Evolutionary conservation across 1,140 invertebrate genomes (phyloP).

Genomic region (Penaeus indicus): DNA sequence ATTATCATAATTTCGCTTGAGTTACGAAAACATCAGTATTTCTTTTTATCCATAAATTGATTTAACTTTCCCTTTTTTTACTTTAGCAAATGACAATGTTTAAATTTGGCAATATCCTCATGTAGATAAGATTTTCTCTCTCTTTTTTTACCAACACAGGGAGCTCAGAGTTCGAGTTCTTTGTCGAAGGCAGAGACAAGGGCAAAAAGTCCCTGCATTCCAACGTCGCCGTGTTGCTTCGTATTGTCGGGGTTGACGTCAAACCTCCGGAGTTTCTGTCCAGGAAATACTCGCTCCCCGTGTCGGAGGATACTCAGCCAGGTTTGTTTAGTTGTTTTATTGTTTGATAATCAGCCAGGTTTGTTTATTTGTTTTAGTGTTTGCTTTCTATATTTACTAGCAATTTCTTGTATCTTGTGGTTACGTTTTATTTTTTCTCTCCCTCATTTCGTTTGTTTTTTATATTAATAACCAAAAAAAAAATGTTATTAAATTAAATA

Average conservation of each 20-base stretch:
- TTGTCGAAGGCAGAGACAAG: constrained; percentile 85
- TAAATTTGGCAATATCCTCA: too few relatives aligned
- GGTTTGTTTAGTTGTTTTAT: constrained; percentile 42
- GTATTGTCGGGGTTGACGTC: constrained; percentile 76
- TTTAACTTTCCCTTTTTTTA: too few relatives aligned
- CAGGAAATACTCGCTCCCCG: constrained; percentile 76
- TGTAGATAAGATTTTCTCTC: too few relatives aligned
- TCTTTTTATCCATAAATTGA: too few relatives aligned
- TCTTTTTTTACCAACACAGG: constrained; percentile 73
- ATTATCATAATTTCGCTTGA: too few relatives aligned
- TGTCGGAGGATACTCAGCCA: constrained; percentile 60
- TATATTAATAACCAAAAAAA: too few relatives aligned
- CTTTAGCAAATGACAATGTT: too few relatives aligned
- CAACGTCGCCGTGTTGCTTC: constrained; percentile 83
- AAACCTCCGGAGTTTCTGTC: constrained; percentile 75
- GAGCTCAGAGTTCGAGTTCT: constrained; percentile 87
- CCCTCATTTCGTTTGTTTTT: neutral
- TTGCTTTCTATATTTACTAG: neutral
- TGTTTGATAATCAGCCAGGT: neutral
- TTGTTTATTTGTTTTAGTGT: neutral
- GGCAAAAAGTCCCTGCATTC: constrained; percentile 79
- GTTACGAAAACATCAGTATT: too few relatives aligned
- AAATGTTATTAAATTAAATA: too few relatives aligned
- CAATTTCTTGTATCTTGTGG: neutral
- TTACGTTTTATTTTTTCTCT: neutral